Conservation (phyloP, 2,888 invertebrate species). For the Clistopyga incitator region DNA sequence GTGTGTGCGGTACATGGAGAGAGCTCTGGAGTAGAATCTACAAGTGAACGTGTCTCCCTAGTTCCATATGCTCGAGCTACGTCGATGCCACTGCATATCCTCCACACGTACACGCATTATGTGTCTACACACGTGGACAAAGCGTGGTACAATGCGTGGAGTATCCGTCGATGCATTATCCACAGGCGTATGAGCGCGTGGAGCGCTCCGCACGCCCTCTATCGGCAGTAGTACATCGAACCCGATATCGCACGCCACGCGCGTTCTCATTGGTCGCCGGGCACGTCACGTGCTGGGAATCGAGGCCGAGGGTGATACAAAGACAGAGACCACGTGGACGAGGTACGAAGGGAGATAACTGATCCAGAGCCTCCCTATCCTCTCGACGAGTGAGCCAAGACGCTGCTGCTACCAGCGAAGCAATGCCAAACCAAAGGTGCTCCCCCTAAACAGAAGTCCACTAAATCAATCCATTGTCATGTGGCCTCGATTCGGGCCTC, state of each 20-base stretch:
- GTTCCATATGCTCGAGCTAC: slow-evolving; percentile 38
- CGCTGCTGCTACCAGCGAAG: not conserved
- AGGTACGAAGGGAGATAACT: slow-evolving; percentile 49
- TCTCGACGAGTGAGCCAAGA: slow-evolving; percentile 36
- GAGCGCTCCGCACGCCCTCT: slow-evolving; percentile 29
- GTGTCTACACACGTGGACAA: slow-evolving; percentile 6
- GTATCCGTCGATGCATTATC: slow-evolving; percentile 47
- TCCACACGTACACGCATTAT: not conserved
- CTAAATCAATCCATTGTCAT: slow-evolving; percentile 81
- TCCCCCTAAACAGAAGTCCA: slow-evolving; percentile 73
- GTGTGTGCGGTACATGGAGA: not conserved
- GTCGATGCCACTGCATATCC: not conserved
- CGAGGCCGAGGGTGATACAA: slow-evolving; percentile 47
- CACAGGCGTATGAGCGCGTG: slow-evolving; percentile 47
- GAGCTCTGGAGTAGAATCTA: slow-evolving; percentile 36
- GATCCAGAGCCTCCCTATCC: slow-evolving; percentile 10
- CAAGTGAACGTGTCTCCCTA: slow-evolving; percentile 53
- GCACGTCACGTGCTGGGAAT: slow-evolving; percentile 58
- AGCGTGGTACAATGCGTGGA: slow-evolving; percentile 6
- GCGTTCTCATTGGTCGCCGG: slow-evolving; percentile 43
- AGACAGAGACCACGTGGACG: slow-evolving; percentile 31
- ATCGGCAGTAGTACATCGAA: slow-evolving; percentile 12
- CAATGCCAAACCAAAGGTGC: slow-evolving; percentile 2
- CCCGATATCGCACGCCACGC: slow-evolving; percentile 53
- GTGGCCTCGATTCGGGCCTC: slow-evolving; percentile 75